Evolutionary conservation across 2,888 invertebrate genomes (phyloP), one percentile per base, ranked within the genome.

Genomic region (Andricus curvator): DNA sequence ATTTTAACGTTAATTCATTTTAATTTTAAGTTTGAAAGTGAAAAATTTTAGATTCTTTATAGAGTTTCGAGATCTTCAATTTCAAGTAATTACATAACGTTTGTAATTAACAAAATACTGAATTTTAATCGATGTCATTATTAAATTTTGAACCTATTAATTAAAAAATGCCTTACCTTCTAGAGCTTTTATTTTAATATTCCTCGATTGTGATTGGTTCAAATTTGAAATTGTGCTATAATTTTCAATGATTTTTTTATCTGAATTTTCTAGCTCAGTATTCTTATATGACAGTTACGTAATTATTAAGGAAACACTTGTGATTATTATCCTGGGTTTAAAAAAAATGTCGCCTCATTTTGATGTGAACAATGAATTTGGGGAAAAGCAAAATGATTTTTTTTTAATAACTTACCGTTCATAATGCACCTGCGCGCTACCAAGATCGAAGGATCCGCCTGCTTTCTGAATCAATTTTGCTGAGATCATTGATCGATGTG

Each of bases 381-480:
- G 17, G 25, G 25, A 25, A 13, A 70, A 51, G 70, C 44, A 56
- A 33, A 29, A 37, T 29, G 8, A 29, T 17, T 33, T 29, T 17
- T n/a, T 56, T 17, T 9, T 20, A 33, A 48, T 77, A 81, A 89
- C 93, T 93, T 93, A 96, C 96, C 96, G 95, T 91, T 98, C 97
- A 93, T 97, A 98, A 88, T 97, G 96, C 92, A 98, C 98, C 90
- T 97, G 97, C 88, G 97, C 97, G 82, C 96, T 97, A 88, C 95
- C 96, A 81, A 96, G 94, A 93, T 97, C 97, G 92, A 93, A 94
- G 89, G 93, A 92, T 83, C 95, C 94, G 93, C 95, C 91, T 92
- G 94, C 93, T 93, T 94, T 91, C 95, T 95, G 89, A 95, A 92
- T 94, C 68, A 98, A 94, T 86, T 96, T 96, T 1, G 98, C 97